Percentiles rank a stretch among this genome's conserved stretches.
Conservation (phyloP, 2,113 vertebrate species). For the Oxyruncus cristatus region DNA sequence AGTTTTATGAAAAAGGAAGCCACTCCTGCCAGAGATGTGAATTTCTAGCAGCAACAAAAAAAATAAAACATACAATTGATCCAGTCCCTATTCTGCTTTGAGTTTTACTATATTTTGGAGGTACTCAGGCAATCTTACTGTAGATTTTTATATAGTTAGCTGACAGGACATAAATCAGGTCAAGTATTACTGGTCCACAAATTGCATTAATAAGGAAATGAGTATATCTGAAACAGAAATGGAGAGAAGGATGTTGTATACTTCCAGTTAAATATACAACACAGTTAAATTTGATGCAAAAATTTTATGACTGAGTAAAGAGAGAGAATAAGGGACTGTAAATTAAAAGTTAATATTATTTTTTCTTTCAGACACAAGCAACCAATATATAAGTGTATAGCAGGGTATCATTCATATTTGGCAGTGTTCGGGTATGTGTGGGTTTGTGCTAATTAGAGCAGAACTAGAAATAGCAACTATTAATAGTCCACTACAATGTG, state of each 20-base stretch:
- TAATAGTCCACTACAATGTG: not conserved
- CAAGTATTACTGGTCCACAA: not conserved
- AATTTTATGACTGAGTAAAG: not conserved
- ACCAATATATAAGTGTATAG: not conserved
- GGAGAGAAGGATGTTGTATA: not conserved
- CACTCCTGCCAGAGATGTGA: not conserved
- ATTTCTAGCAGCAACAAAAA: not conserved
- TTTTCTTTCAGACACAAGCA: not conserved
- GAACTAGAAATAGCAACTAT: not conserved
- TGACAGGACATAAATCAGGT: not conserved
- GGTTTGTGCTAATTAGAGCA: not conserved
- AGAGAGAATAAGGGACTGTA: not conserved
- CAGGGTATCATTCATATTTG: not conserved
- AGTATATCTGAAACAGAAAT: not conserved
- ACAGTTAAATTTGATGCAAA: not conserved
- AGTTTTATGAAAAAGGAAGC: not conserved
- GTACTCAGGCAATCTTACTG: not conserved
- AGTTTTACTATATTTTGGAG: not conserved
- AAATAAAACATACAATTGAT: not conserved
- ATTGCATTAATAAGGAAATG: not conserved
- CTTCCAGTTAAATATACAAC: not conserved
- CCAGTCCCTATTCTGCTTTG: rapidly evolving
- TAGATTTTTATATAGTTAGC: not conserved
- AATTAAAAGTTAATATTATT: not conserved
- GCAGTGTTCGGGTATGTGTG: not conserved